Evolutionary conservation across 2,888 invertebrate genomes (phyloP), one percentile per base, ranked within the genome.

Genomic region (Beris chalybata): DNA sequence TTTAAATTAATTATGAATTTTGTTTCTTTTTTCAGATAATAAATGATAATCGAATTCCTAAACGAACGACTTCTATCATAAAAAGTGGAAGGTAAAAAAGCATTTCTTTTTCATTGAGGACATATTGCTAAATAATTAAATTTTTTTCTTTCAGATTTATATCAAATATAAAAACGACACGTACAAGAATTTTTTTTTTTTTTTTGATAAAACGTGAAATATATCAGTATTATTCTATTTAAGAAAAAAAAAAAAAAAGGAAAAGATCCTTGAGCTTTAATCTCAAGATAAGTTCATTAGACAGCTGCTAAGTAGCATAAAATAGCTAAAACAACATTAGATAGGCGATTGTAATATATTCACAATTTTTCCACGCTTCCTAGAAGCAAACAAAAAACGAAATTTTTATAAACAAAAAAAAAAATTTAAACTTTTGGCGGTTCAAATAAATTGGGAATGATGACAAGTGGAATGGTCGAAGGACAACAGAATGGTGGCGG

Each of bases 401-500:
- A n/a, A 3, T 48, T 48, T 48, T n/a, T 22, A 22, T 22, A 22
- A 22, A 22, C 22, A 22, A 22, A 22, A 22, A 22, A 38, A 38
- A 38, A 7, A 32, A 32, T 32, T 32, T 38, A 48, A 15, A 48
- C 48, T 48, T 3, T 48, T 48, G n/a, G 48, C 22, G n/a, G 11
- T 48, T 48, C 4, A 6, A 38, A 29, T 30, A 53, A 54, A 45
- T 53, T 32, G 22, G 64, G 50, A 65, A 72, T 73, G 71, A 75
- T 74, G 73, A 74, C 73, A 70, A 74, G 72, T 73, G 77, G 71
- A 47, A 78, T 81, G 77, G 78, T 81, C 83, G 87, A 89, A 76
- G 90, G 91, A 81, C 91, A 92, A 83, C 93, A 92, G 81, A 92
- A 92, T 83, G 91, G 92, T 81, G 70, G 48, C 75, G 22, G 22